Percentiles rank a stretch among this genome's conserved stretches.
phyloP scores from a whole-genome alignment of 2,888 invertebrate species.

The Drosophila melanosoma region DNA sequence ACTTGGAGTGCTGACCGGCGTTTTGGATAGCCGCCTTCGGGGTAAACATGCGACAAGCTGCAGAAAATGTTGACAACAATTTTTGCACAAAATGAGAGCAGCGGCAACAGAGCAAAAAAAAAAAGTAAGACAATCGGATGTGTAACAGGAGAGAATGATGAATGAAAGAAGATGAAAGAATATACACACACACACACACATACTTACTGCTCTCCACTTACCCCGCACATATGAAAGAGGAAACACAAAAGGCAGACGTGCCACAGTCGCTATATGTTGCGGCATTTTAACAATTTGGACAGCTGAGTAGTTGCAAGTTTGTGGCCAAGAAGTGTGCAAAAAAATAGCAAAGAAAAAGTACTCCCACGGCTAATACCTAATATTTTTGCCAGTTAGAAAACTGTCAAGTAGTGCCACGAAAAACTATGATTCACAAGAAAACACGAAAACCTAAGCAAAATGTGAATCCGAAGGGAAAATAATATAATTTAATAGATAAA shows the following conservation, averaged over 20 bases:
- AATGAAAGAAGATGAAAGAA: conserved; percentile 4
- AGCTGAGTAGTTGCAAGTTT: conserved; percentile 18
- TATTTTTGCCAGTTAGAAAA: conserved; percentile 25
- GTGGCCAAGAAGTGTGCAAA: conserved; percentile 1
- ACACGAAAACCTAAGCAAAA: background rate
- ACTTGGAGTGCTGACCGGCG: conserved; percentile 8
- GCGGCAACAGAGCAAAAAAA: conserved; percentile 39
- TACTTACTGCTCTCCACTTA: conserved; percentile 5
- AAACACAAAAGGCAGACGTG: conserved; percentile 51
- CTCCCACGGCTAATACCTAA: conserved; percentile 41
- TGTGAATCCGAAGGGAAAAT: background rate
- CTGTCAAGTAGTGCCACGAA: conserved; percentile 6
- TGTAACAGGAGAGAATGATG: conserved; percentile 23
- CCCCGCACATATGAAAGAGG: conserved; percentile 32
- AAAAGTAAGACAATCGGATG: conserved; percentile 47
- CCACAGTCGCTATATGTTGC: conserved; percentile 63
- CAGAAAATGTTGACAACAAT: conserved; percentile 67
- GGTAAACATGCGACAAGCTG: conserved; percentile 34
- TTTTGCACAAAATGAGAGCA: conserved; percentile 56
- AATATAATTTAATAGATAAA: background rate
- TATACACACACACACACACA: background rate
- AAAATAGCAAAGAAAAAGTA: conserved; percentile 10
- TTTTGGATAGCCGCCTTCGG: background rate
- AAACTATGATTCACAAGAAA: conserved; percentile 15
- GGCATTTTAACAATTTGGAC: conserved; percentile 66